Percentiles rank a stretch among this genome's conserved stretches.
phyloP scores from a whole-genome alignment of 1,140 invertebrate species.

The Pogonognathellus flavescens region DNA sequence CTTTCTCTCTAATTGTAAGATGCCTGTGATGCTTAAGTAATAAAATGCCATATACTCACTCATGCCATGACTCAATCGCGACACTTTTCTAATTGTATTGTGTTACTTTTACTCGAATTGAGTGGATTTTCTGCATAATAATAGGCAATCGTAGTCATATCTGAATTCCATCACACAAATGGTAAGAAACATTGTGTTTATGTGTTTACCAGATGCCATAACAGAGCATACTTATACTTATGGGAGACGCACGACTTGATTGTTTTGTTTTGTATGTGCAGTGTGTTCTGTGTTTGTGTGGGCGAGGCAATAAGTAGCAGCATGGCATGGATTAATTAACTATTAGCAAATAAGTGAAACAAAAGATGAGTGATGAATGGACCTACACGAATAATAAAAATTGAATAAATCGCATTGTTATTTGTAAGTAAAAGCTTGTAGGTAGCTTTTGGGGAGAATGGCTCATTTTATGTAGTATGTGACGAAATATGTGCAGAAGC shows the following conservation, averaged over 20 bases:
- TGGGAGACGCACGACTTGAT: background rate
- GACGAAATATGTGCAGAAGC: background rate
- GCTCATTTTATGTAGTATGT: background rate
- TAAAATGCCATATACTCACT: background rate
- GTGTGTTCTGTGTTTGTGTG: background rate
- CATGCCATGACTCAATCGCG: background rate
- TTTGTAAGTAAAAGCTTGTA: background rate
- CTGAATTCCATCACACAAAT: too few species aligned
- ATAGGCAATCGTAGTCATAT: too few species aligned
- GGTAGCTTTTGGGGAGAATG: background rate
- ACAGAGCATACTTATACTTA: background rate
- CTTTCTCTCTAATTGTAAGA: slow-evolving; percentile 20
- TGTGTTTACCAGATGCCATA: too few species aligned
- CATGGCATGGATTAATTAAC: slow-evolving; percentile 29
- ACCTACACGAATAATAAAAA: too few species aligned
- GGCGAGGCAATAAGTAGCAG: slow-evolving; percentile 14
- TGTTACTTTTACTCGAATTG: too few species aligned
- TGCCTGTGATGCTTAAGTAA: slow-evolving; percentile 12
- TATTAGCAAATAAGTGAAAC: slow-evolving; percentile 33
- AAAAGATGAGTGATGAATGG: background rate
- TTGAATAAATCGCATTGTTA: too few species aligned
- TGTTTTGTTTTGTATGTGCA: background rate
- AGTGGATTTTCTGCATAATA: too few species aligned
- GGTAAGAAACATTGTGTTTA: too few species aligned
- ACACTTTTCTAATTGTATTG: slow-evolving; percentile 7